Conservation (phyloP, 2,797 vertebrate genomes). For the Hydrocynus forskahlii region DNA sequence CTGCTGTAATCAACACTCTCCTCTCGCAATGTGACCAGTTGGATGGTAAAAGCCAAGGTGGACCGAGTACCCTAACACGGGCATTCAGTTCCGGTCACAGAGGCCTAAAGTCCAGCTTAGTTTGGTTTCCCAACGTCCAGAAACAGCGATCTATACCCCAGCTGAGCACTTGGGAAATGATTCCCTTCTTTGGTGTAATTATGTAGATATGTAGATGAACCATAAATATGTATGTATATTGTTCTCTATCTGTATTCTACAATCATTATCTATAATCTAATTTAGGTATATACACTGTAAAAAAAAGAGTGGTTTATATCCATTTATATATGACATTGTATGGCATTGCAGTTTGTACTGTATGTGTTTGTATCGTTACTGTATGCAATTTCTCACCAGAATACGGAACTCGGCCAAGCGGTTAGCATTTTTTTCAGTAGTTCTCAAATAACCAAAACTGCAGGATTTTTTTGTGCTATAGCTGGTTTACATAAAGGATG, state of each 20-base stretch:
- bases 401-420: neutral
- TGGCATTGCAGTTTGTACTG: conserved; percentile 52
- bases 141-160: neutral
- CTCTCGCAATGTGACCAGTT: too few species aligned
- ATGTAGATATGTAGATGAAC: conserved; percentile 49
- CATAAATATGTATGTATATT: conserved; percentile 49
- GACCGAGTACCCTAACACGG: conserved; percentile 13
- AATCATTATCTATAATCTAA: conserved; percentile 40
- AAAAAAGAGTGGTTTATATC: conserved; percentile 50
- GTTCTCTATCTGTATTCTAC: conserved; percentile 52
- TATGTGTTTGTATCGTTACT: conserved; percentile 54
- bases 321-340: conserved; percentile 54
- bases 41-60: too few species aligned
- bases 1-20: too few species aligned
- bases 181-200: conserved; percentile 25
- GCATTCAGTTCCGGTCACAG: neutral
- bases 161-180: conserved; percentile 17
- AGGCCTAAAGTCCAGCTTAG: neutral
- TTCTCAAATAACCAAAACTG: conserved; percentile 28
- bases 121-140: neutral
- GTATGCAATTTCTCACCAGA: conserved; percentile 47
- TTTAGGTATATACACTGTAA: conserved; percentile 47
- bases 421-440: conserved; percentile 14
- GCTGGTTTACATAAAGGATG: conserved; percentile 35
- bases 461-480: neutral